phyloP scores from a whole-genome alignment of 2,888 invertebrate genomes.

The Coelopa pilipes region DNA sequence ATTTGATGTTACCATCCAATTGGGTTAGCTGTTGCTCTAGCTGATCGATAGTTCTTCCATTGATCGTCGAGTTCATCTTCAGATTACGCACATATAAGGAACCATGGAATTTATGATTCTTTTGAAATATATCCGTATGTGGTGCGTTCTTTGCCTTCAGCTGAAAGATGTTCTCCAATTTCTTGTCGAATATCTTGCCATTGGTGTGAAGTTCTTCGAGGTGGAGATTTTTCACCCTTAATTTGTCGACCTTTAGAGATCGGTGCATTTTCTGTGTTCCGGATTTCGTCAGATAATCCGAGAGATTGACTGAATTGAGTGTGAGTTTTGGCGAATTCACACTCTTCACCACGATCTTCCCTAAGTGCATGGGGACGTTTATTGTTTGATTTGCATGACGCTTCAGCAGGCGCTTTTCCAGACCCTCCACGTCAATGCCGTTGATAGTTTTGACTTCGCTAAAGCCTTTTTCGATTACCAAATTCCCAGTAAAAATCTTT shows the following conservation, averaged over 20 bases:
- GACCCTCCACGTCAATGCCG: conserved; percentile 64
- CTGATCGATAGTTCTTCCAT: conserved; percentile 49
- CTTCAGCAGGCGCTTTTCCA: conserved; percentile 65
- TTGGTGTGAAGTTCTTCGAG: conserved; percentile 53
- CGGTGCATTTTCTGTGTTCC: conserved; percentile 51
- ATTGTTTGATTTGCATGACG: conserved; percentile 67
- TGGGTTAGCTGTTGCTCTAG: conserved; percentile 56
- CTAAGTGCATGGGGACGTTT: conserved; percentile 64
- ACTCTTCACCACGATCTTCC: conserved; percentile 53
- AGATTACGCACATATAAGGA: conserved; percentile 63
- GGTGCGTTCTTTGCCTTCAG: conserved; percentile 46
- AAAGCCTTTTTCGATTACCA: conserved; percentile 66
- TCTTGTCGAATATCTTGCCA: conserved; percentile 50
- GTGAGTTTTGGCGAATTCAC: conserved; percentile 26
- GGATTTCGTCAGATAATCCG: conserved; percentile 47
- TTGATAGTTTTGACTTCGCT: conserved; percentile 67
- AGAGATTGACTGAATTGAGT: conserved; percentile 34
- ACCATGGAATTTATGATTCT: conserved; percentile 52
- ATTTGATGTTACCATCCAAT: conserved; percentile 58
- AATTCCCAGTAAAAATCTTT: conserved; percentile 66
- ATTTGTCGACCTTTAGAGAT: conserved; percentile 47
- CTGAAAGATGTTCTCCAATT: conserved; percentile 47
- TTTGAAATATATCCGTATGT: conserved; percentile 47
- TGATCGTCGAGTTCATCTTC: conserved; percentile 55
- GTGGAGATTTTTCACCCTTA: conserved; percentile 44